Evolutionary conservation across 2,888 invertebrate species (phyloP).

Genomic region (Chrysolina haemoptera): DNA sequence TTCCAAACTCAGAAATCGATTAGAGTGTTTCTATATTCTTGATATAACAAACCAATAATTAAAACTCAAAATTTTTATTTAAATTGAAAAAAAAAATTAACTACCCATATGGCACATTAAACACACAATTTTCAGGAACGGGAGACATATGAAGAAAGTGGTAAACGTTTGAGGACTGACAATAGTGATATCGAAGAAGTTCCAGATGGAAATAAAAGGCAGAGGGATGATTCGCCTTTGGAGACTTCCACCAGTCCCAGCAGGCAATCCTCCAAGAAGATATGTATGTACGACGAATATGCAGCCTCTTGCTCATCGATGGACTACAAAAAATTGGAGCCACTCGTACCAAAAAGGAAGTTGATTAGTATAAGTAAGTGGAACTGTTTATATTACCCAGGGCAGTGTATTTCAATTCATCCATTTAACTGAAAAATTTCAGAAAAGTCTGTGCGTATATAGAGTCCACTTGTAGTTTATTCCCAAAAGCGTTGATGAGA

Average conservation of each 20-base stretch:
- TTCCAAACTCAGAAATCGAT: too few species aligned
- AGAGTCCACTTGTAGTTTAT: too few species aligned
- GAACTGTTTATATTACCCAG: not conserved
- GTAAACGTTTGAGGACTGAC: constrained; percentile 60
- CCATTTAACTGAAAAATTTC: too few species aligned
- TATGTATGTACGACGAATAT: constrained; percentile 64
- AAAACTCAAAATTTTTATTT: too few species aligned
- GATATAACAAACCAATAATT: too few species aligned
- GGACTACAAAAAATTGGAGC: constrained; percentile 48
- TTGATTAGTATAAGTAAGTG: constrained; percentile 54
- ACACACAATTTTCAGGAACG: constrained; percentile 50
- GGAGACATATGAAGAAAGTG: constrained; percentile 55
- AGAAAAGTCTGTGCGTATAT: too few species aligned
- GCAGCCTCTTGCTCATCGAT: constrained; percentile 64
- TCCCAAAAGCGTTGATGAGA: too few species aligned
- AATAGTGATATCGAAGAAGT: constrained; percentile 39
- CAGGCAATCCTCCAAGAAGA: constrained; percentile 54
- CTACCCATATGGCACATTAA: not conserved
- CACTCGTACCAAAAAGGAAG: constrained; percentile 50
- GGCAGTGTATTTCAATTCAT: too few species aligned
- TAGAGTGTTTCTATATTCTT: too few species aligned
- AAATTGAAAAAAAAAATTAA: too few species aligned
- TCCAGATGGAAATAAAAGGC: constrained; percentile 53
- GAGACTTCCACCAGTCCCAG: constrained; percentile 47
- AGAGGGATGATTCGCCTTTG: constrained; percentile 52